These are phyloP conservation scores for Borostomias antarcticus DNA, from an alignment of 2,797 vertebrate genomes.

Conservation along the genomic window DNA sequence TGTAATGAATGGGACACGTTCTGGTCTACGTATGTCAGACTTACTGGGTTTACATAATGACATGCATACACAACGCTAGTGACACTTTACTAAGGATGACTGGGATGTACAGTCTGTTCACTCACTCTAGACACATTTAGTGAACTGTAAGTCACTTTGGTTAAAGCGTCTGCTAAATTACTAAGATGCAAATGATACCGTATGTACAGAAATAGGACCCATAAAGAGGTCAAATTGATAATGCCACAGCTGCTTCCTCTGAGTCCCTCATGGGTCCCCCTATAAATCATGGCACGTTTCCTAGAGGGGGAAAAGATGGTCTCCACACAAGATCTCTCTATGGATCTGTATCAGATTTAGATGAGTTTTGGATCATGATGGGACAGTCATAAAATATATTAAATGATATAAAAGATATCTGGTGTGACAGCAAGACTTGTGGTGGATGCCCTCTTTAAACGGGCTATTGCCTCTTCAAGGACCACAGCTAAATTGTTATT, in stretches of 20 bases:
- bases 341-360: constrained; percentile 25
- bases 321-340: constrained; percentile 37
- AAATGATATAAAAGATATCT: constrained; percentile 6
- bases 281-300: constrained; percentile 29
- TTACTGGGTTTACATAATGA: neutral
- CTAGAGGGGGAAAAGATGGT: constrained; percentile 25
- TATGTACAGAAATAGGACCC: neutral
- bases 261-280: constrained; percentile 10
- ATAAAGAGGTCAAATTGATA: neutral
- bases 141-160: too few relatives aligned
- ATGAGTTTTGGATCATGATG: constrained; percentile 37
- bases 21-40: neutral
- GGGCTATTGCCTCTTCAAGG: neutral
- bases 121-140: too few relatives aligned
- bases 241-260: neutral
- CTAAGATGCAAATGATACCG: neutral
- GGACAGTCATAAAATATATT: too few relatives aligned
- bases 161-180: too few relatives aligned
- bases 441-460: constrained; percentile 5
- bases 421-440: neutral
- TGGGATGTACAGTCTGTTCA: too few relatives aligned
- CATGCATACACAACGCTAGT: neutral
- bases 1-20: neutral
- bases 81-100: too few relatives aligned
- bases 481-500: too few relatives aligned